Base-by-base conservation (phyloP, 2,888 invertebrate genomes). In the Coenonympha glycerion region DNA sequence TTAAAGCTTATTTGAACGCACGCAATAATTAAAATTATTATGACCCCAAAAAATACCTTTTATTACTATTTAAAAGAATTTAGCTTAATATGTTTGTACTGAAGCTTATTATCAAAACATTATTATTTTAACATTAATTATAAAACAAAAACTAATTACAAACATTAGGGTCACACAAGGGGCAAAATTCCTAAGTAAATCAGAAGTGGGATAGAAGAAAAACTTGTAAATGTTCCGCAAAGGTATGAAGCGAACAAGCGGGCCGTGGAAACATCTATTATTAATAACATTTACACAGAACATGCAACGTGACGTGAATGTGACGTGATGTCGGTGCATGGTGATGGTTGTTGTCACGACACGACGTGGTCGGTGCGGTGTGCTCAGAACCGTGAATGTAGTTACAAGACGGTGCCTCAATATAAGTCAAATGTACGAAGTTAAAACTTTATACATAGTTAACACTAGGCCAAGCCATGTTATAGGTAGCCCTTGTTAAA, bases 281-380 rank as follows among this genome's bases (percentile, higher is more conserved):
- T 68, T 66, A 55, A 50, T 54, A 28, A 78, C 67, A 81, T 77
- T 73, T 77, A 82, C 79, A 84, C 72, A 79, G 68, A 71, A 65
- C 76, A 77, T 76, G 76, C 77, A 68, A 62, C 66, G 60, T 62
- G 58, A 56, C 61, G 59, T 63, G 39, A 24, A 22, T 37, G n/a
- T n/a, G n/a, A n/a, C 37, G 60, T 65, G 71, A 66, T 67, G 72
- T 73, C 55, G 53, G 58, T 60, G 63, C 81, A 80, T 86, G 87
- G 86, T 86, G 86, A 86, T 86, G 86, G 86, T 86, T 87, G 86
- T 78, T 64, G 62, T 62, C 70, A 61, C 65, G 46, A 37, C 64
- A 60, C 64, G 62, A 61, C 60, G 49, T 49, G 44, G 44, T 30
- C 13, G 22, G 44, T 44, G 44, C 44, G 21, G 22, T 8, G 19